Evolutionary conservation across 2,888 invertebrate species (phyloP), one percentile per base, ranked within the genome.

Genomic region (Therioaphis trifolii): DNA sequence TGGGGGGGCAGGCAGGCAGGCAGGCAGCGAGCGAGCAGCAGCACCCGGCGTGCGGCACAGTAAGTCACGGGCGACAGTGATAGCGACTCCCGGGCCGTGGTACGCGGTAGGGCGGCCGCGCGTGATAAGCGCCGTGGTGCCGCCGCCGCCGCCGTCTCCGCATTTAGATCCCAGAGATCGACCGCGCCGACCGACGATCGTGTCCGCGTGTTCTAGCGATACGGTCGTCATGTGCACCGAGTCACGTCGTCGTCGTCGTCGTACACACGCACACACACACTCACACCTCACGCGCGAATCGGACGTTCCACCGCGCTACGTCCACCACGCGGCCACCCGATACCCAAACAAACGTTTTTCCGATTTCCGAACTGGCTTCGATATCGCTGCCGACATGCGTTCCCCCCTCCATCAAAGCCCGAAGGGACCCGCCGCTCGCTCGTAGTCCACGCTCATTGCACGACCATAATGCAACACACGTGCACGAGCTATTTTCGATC

Each of bases 61-160:
- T 82, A 82, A 82, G 72, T 82, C 82, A 82, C 82, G 35, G 82
- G 72, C 82, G 82, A 82, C 82, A 82, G 82, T 82, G 82, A 82
- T 82, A 82, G 63, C 18, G 68, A 77, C 71, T 76, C 76, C 84
- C 69, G 78, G 78, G 69, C 55, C 40, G 66, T 68, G 7, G 4
- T 5, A 46, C 85, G 35, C 35, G 74, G 74, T 71, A 69, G 49
- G 77, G 84, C 63, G 79, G 52, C 55, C 78, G 85, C 74, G 84
- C 69, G 75, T 80, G 82, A 82, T 77, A 85, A 84, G 84, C 85
- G 85, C 78, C 68, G 55, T 84, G 71, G 27, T 85, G 84, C 79
- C 79, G 55, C 63, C 85, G 71, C 43, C 85, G 84, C 79, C 79
- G 55, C 78, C 55, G 78, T 40, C n/a, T n/a, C 52, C 40, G 68